phyloP scores from a whole-genome alignment of 2,113 vertebrate species.

The Leucosticte australis region DNA sequence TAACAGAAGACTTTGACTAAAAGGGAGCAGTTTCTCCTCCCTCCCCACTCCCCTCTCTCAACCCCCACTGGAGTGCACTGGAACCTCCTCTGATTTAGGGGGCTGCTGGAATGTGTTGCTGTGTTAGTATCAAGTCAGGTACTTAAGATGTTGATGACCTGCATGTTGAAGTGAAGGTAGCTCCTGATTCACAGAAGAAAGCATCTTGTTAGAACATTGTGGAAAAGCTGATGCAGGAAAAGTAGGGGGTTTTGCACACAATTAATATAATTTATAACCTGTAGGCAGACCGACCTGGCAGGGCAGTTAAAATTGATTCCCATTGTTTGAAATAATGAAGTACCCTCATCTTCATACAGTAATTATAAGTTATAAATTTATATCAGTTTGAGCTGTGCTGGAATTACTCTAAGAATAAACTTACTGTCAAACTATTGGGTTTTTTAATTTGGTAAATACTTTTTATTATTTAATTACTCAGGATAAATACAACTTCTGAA shows the following conservation, averaged over 20 bases:
- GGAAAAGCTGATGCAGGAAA: not conserved
- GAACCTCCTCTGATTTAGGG: not conserved
- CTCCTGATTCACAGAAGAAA: not conserved
- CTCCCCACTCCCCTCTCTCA: rapidly evolving
- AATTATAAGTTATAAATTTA: not conserved
- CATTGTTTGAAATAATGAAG: not conserved
- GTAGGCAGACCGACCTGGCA: not conserved
- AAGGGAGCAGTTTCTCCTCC: not conserved
- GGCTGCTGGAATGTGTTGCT: not conserved
- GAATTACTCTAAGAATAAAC: not conserved
- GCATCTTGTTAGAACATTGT: not conserved
- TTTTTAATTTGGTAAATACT: not conserved
- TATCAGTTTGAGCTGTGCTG: not conserved
- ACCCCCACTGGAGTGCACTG: not conserved
- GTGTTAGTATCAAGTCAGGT: not conserved
- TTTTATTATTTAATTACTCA: not conserved
- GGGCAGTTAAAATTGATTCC: not conserved
- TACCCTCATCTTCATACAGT: not conserved
- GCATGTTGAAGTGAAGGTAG: not conserved
- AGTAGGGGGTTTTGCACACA: rapidly evolving
- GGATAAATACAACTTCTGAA: not conserved
- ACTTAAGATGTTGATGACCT: not conserved
- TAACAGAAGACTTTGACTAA: not conserved
- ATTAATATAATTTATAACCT: not conserved
- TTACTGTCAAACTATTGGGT: not conserved